These are phyloP conservation scores for Anableps anableps DNA, from an alignment of 2,797 vertebrate species.

Conservation along the genomic window DNA sequence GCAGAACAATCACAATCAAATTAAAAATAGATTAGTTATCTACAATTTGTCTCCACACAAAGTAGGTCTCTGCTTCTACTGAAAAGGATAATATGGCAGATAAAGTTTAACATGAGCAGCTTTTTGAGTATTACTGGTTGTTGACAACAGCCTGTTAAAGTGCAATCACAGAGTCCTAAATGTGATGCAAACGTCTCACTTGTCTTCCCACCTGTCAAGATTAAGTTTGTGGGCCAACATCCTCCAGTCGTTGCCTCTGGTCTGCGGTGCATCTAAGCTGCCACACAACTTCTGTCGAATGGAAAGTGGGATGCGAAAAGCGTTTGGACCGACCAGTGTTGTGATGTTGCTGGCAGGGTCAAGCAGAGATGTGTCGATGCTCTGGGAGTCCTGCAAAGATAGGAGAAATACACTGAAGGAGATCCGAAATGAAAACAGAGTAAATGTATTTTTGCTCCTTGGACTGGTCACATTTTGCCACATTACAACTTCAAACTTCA, in stretches of 20 bases:
- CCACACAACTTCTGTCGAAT: constrained; percentile 97
- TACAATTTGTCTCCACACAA: constrained; percentile 7
- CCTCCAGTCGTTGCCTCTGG: constrained; percentile 97
- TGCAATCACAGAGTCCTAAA: constrained; percentile 1
- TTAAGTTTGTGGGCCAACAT: constrained; percentile 97
- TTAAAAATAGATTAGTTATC: constrained; percentile 36
- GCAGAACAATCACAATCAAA: constrained; percentile 39
- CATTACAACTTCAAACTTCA: neutral
- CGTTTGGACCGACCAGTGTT: constrained; percentile 89
- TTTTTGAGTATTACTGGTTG: constrained; percentile 8
- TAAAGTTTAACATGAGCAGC: constrained; percentile 4
- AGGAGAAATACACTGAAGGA: constrained; percentile 4
- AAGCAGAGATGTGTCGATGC: constrained; percentile 89
- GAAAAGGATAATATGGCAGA: neutral
- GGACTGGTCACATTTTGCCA: neutral
- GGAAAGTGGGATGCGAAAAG: constrained; percentile 95
- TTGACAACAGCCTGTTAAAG: neutral
- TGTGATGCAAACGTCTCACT: constrained; percentile 24
- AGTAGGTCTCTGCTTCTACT: constrained; percentile 16
- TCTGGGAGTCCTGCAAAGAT: constrained; percentile 86
- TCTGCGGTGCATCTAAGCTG: constrained; percentile 96
- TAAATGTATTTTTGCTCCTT: neutral
- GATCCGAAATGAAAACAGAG: neutral
- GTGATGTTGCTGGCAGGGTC: constrained; percentile 92
- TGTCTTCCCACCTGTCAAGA: constrained; percentile 90